Conservation (phyloP, 2,113 vertebrate genomes). For the Coturnix japonica region DNA sequence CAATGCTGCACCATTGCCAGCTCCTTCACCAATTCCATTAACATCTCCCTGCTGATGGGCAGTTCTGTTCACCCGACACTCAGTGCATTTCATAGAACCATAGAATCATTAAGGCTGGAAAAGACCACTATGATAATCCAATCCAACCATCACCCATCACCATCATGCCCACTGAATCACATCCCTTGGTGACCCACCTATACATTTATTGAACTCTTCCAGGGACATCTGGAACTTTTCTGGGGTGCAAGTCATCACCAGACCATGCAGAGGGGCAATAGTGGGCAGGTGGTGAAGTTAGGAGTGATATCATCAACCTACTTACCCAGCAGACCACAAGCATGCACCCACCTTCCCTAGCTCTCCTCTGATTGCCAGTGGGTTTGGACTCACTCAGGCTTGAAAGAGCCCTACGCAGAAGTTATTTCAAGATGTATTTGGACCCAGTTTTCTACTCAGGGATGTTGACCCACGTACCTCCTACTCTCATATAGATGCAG, state of each 20-base stretch:
- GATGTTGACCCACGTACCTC: not conserved
- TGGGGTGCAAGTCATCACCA: not conserved
- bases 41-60: rapidly evolving
- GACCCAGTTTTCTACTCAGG: not conserved
- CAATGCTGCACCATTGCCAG: rapidly evolving
- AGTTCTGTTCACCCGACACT: not conserved
- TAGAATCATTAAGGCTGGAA: too few species aligned
- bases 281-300: not conserved
- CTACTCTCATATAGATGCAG: not conserved
- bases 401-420: not conserved
- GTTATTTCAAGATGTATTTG: not conserved
- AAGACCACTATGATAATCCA: too few species aligned
- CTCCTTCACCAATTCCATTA: not conserved
- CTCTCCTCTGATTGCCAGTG: not conserved
- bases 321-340: not conserved
- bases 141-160: too few species aligned
- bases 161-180: too few species aligned
- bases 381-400: not conserved
- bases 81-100: too few species aligned
- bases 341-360: not conserved
- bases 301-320: not conserved
- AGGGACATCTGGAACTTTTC: rapidly evolving
- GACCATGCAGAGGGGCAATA: not conserved
- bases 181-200: too few species aligned
- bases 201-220: too few species aligned